phyloP scores from a whole-genome alignment of 1,140 invertebrate genomes.

The Condylostylus longicornis region DNA sequence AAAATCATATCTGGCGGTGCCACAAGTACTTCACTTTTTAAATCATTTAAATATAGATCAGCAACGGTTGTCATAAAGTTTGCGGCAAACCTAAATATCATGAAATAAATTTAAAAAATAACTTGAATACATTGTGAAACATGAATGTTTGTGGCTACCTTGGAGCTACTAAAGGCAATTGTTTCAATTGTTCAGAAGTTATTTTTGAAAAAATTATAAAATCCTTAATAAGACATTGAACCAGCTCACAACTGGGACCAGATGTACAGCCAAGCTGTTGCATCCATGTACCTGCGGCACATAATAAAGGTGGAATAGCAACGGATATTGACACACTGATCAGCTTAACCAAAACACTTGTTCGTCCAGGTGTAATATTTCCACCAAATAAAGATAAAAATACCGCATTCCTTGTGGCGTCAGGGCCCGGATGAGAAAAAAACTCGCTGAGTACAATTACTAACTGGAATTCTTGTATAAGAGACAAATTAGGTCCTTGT shows the following conservation, averaged over 20 bases:
- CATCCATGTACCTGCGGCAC: slow-evolving; percentile 67
- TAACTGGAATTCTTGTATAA: slow-evolving; percentile 56
- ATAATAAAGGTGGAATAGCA: slow-evolving; percentile 50
- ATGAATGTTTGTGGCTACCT: slow-evolving; percentile 34
- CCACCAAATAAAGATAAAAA: slow-evolving; percentile 62
- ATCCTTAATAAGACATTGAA: slow-evolving; percentile 58
- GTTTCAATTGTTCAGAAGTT: slow-evolving; percentile 45
- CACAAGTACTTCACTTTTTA: slow-evolving; percentile 24
- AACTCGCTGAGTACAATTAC: slow-evolving; percentile 61
- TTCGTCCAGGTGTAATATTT: slow-evolving; percentile 46
- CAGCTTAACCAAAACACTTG: slow-evolving; percentile 57
- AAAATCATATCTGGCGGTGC: slow-evolving; percentile 43
- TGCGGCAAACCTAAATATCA: slow-evolving; percentile 45
- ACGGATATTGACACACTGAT: slow-evolving; percentile 63
- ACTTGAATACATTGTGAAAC: too few species aligned
- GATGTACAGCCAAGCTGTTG: slow-evolving; percentile 70
- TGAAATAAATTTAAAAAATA: neutral
- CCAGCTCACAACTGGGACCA: slow-evolving; percentile 48
- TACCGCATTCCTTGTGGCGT: slow-evolving; percentile 61
- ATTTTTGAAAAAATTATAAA: slow-evolving; percentile 57
- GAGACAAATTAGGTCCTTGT: slow-evolving; percentile 39
- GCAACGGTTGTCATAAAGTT: slow-evolving; percentile 66
- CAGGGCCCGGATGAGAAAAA: slow-evolving; percentile 48
- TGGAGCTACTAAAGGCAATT: slow-evolving; percentile 51
- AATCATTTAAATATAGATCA: slow-evolving; percentile 49